Base-by-base conservation (phyloP, 2,797 vertebrate species). In the Salarias fasciatus region DNA sequence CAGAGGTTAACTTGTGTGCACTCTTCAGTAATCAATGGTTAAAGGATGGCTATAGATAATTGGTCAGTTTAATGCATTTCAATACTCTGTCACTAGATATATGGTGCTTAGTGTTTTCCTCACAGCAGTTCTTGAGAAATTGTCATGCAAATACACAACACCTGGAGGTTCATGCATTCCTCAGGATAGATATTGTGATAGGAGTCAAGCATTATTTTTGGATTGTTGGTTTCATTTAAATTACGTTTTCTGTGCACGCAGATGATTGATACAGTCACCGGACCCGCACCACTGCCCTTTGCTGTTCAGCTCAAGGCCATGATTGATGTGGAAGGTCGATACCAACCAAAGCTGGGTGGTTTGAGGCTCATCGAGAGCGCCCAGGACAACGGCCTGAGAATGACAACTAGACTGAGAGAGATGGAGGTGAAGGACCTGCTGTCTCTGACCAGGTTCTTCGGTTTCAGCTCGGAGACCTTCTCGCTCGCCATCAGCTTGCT, bases 361-460 rank as follows among this genome's bases (percentile, higher is more conserved):
- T 87, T 99, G 82, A 89, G 95, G 62, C 83, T 97, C 24, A 92
- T 98, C 0, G 97, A 99, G 69, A 74, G 91, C 1, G 92, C 95
- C 11, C 94, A 94, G 0, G 97, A 98, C 78, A 97, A 95, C 0
- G 95, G 96, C 9, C 91, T 99, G 53, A 92, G 96, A 35, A 95
- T 98, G 96, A 98, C 96, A 0, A 79, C 91, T 2, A 93, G 91
- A 48, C 89, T 98, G 15, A 84, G 97, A 35, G 97, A 98, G 83
- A 94, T 96, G 58, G 94, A 98, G 86, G 96, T 98, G 63, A 96
- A 95, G 64, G 96, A 99, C 70, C 93, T 99, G 38, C 96, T 98
- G 12, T 97, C 95, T 51, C 84, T 99, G 52, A 95, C 94, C 58
- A 94, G 96, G 43, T 99, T 99, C 91, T 99, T 99, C 9, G 96